Evolutionary conservation across 2,888 invertebrate species (phyloP), one percentile per base, ranked within the genome.

Genomic region (Patella caerulea): DNA sequence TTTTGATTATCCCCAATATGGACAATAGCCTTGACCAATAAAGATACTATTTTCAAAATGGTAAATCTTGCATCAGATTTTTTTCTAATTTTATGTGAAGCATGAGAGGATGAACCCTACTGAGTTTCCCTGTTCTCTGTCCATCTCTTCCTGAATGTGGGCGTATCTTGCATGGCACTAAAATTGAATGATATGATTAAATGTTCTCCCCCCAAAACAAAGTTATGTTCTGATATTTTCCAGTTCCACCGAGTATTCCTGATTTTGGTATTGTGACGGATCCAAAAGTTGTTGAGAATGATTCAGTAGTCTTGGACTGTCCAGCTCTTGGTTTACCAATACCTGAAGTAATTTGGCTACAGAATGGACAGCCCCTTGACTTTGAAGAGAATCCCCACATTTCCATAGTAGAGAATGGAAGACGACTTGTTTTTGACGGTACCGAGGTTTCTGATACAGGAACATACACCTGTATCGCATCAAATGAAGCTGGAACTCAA

Each of bases 401-500:
- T 12, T 65, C 74, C n/a, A 34, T 87, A 52, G 78, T 83, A 79
- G 84, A 80, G 5, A 83, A 86, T 54, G 90, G 91, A 2, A 82
- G 85, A 19, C 85, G 86, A 69, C 84, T 91, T 56, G 77, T 85
- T n/a, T 87, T 91, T 65, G 75, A 82, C 15, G 72, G 80, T 3
- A 86, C 87, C 1, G 73, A 83, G 59, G 84, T 87, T 15, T 72
- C 81, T 1, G 89, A 91, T 82, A 83, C 86, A 3, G 89, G 87
- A 3, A 69, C 81, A 5, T 93, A 92, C 83, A 89, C 89, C 19
- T 93, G 93, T 85, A 85, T 90, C 15, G 93, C 93, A 5, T 85
- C 87, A 15, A 93, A 93, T 83, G 91, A 92, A 73, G 92, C 92
- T 15, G 93, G 93, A 12, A 85, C 86, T 19, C 88, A 92, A 12